Percentiles rank a stretch among this genome's conserved stretches.
phyloP scores from a whole-genome alignment of 23 tunicate genomes.

The Diplosoma virens region DNA sequence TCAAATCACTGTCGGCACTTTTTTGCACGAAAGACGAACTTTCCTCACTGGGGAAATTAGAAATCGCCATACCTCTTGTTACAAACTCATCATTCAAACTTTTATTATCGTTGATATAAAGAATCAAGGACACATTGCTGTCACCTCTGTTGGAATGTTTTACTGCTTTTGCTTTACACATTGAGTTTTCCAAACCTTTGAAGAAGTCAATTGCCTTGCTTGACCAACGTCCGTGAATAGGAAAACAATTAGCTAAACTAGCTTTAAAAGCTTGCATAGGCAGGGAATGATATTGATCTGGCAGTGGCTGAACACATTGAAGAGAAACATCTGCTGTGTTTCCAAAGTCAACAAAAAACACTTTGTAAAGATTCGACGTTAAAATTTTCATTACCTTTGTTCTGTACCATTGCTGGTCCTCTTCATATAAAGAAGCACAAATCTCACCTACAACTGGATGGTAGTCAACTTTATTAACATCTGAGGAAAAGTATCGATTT shows the following conservation, averaged over 20 bases:
- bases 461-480: not conserved
- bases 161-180: not conserved
- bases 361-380: not conserved
- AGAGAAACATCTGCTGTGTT: not conserved
- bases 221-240: conserved; percentile 13
- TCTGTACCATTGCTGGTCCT: conserved; percentile 41
- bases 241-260: conserved; percentile 23
- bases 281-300: conserved; percentile 14
- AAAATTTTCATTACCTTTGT: conserved; percentile 13
- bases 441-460: conserved; percentile 4
- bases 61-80: conserved; percentile 8
- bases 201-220: conserved; percentile 5
- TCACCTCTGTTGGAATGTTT: not conserved
- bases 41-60: too few relatives aligned
- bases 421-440: conserved; percentile 32
- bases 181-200: not conserved
- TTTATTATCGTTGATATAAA: not conserved
- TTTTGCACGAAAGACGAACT: not conserved
- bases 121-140: not conserved
- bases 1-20: too few relatives aligned
- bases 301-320: conserved; percentile 17
- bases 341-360: conserved; percentile 36
- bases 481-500: not conserved
- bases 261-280: conserved; percentile 35
- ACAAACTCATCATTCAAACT: conserved; percentile 11